phyloP scores from a whole-genome alignment of 2,797 vertebrate species.

The Spea hammondii region DNA sequence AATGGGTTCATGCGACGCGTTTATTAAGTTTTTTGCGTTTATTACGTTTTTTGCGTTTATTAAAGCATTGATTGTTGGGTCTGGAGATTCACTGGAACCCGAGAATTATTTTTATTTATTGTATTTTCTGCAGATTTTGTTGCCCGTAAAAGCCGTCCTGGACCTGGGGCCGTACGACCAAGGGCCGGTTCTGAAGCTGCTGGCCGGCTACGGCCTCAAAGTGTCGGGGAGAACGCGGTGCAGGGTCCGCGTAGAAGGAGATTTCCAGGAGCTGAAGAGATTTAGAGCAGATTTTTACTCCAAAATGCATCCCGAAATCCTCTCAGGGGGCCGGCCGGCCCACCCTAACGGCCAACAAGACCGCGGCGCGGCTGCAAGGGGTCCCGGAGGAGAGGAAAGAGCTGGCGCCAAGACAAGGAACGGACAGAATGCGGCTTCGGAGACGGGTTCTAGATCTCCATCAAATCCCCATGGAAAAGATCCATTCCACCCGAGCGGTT shows the following conservation, averaged over 20 bases:
- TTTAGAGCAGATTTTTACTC: slow-evolving; percentile 25
- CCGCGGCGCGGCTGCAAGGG: not conserved
- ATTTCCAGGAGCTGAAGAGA: slow-evolving; percentile 60
- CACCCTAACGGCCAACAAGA: too few relatives aligned
- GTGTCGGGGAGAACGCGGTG: not conserved
- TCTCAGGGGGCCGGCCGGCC: not conserved
- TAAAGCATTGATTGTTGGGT: too few relatives aligned
- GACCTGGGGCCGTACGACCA: slow-evolving; percentile 52
- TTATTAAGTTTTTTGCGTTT: too few relatives aligned
- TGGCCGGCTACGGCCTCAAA: slow-evolving; percentile 52
- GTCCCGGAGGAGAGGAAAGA: not conserved
- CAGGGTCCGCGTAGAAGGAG: slow-evolving; percentile 53
- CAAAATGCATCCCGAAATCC: not conserved
- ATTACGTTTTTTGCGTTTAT: too few relatives aligned
- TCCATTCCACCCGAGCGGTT: too few relatives aligned
- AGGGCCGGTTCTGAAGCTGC: slow-evolving; percentile 10
- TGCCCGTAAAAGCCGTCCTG: slow-evolving; percentile 60
- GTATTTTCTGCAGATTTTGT: slow-evolving; percentile 61
- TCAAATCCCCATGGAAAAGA: too few relatives aligned
- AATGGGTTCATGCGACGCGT: too few relatives aligned
- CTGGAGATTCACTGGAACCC: too few relatives aligned
- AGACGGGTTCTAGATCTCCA: too few relatives aligned
- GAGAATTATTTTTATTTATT: too few relatives aligned
- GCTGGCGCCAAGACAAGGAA: too few relatives aligned
- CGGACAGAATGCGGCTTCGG: not conserved